These are phyloP conservation scores for Australoheros facetus DNA, from an alignment of 2,797 vertebrate species.

Conservation along the genomic window DNA sequence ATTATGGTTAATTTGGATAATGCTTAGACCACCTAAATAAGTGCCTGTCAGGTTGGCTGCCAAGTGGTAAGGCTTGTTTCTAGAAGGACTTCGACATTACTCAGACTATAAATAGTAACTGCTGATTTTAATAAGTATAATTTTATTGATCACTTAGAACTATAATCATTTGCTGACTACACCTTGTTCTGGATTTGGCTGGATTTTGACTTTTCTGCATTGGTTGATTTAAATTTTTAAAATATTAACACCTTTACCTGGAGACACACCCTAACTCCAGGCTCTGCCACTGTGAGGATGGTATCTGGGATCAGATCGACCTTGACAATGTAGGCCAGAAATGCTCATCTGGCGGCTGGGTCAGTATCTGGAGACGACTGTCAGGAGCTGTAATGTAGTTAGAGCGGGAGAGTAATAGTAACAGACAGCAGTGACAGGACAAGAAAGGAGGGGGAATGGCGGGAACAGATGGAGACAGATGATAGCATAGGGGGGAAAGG, in stretches of 20 bases:
- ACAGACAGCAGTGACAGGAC: conserved; percentile 69
- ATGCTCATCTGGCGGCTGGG: conserved; percentile 48
- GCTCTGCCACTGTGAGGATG: conserved; percentile 5
- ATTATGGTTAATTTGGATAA: too few species aligned
- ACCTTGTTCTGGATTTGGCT: background rate
- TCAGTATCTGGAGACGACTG: conserved; percentile 61
- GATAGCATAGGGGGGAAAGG: conserved; percentile 55
- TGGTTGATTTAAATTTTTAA: background rate
- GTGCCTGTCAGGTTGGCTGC: too few species aligned
- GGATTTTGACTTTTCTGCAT: background rate
- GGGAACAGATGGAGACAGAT: conserved; percentile 72
- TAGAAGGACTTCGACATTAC: background rate
- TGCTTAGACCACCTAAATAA: too few species aligned
- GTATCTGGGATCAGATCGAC: conserved; percentile 46
- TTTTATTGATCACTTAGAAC: background rate
- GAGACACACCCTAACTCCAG: background rate
- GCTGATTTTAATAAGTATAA: background rate
- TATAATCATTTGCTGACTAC: background rate
- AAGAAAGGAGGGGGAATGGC: conserved; percentile 43
- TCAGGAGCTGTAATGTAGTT: conserved; percentile 68
- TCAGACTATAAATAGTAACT: background rate
- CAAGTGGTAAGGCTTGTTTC: too few species aligned
- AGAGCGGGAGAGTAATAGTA: conserved; percentile 64
- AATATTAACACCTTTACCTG: background rate
- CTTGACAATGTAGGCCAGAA: conserved; percentile 56